These are phyloP conservation scores for Mirounga angustirostris DNA, from an alignment of 2,113 vertebrate species.

Conservation along the genomic window DNA sequence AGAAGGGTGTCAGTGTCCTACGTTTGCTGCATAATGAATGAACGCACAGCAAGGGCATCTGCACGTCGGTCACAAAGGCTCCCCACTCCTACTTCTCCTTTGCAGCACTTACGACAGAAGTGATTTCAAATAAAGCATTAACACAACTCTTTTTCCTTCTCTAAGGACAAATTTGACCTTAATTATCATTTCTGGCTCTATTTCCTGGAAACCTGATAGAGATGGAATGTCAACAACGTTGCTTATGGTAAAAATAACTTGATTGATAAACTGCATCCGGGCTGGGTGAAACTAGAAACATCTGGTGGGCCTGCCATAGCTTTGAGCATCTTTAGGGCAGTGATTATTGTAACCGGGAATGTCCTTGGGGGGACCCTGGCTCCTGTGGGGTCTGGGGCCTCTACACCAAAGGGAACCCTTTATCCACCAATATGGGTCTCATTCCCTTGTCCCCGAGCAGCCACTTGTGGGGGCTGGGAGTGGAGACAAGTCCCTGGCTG, in stretches of 20 bases:
- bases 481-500: neutral
- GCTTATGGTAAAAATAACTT: neutral
- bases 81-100: neutral
- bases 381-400: neutral
- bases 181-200: conserved; percentile 2
- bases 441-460: neutral
- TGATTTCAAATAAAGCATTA: neutral
- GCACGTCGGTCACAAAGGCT: neutral
- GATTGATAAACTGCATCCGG: neutral
- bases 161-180: neutral
- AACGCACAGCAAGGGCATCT: fast-evolving
- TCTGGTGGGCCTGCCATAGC: neutral
- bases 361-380: neutral
- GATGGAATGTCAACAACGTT: neutral
- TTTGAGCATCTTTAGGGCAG: neutral
- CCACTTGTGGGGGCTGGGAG: neutral
- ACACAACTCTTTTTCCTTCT: neutral
- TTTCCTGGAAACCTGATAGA: conserved; percentile 19
- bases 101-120: neutral
- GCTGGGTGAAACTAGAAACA: neutral
- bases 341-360: neutral
- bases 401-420: neutral
- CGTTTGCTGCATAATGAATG: neutral
- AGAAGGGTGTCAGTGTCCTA: conserved; percentile 1
- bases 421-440: neutral